A percentile compares a stretch with the other conserved stretches of the same genome.
These are phyloP conservation scores for Staurois parvus DNA, from an alignment of 2,797 vertebrate genomes.

Conservation along the genomic window DNA sequence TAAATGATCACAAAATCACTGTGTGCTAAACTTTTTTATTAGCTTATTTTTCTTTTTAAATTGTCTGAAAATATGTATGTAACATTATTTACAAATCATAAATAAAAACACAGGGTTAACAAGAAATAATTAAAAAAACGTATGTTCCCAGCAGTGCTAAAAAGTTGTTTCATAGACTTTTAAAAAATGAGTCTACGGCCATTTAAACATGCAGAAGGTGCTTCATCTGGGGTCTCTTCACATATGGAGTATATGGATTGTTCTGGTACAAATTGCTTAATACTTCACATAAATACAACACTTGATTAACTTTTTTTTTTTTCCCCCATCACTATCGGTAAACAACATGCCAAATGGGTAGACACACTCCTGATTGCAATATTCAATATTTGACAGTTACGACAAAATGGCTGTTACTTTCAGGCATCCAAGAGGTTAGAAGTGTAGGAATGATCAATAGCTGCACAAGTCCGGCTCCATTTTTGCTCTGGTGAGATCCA, in stretches of 20 bases:
- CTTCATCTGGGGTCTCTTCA: conserved; percentile 57
- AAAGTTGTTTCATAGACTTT: conserved; percentile 71
- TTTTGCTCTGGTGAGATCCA: conserved; percentile 3
- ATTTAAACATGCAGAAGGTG: conserved; percentile 71
- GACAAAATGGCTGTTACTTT: conserved; percentile 68
- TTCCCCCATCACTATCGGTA: conserved; percentile 71
- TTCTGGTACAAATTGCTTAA: conserved; percentile 63
- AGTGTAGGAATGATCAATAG: conserved; percentile 75
- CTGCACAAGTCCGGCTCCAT: conserved; percentile 80
- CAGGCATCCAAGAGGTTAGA: conserved; percentile 63
- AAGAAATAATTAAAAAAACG: conserved; percentile 65
- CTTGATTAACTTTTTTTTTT: conserved; percentile 69
- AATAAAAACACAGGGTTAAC: conserved; percentile 74
- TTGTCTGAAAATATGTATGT: conserved; percentile 71
- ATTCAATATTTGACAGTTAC: conserved; percentile 65
- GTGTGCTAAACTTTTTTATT: conserved; percentile 69
- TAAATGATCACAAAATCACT: neutral
- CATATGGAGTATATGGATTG: conserved; percentile 70
- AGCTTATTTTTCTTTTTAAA: conserved; percentile 66
- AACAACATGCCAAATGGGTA: conserved; percentile 76
- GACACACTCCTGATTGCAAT: conserved; percentile 63
- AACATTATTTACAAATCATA: conserved; percentile 79
- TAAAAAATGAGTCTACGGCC: conserved; percentile 78
- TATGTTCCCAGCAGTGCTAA: conserved; percentile 69
- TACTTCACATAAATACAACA: conserved; percentile 65